Percentiles rank a stretch among this genome's conserved stretches.
Evolutionary conservation across 2,113 vertebrate genomes (phyloP).

Genomic region (Pseudolaguvia tuberculata): DNA sequence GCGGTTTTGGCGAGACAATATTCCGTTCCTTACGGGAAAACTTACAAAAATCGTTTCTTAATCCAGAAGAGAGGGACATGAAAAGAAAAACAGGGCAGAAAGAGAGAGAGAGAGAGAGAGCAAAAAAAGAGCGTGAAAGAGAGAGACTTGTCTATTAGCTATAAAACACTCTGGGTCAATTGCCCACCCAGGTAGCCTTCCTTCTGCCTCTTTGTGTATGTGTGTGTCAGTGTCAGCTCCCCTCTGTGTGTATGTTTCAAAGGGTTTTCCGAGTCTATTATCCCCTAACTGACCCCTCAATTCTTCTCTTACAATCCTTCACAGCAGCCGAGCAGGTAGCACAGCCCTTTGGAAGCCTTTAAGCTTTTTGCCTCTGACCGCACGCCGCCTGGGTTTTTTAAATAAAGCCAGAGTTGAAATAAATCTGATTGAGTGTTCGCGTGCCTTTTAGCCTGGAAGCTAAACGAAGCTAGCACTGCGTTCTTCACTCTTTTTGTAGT

Average conservation of each 20-base stretch:
- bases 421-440: not conserved
- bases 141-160: conserved; percentile 8
- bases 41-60: conserved; percentile 22
- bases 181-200: conserved; percentile 35
- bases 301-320: conserved; percentile 42
- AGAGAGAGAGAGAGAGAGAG: not conserved
- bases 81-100: not conserved
- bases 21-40: conserved; percentile 10
- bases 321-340: conserved; percentile 40
- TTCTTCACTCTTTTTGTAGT: not conserved
- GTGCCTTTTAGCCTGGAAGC: not conserved
- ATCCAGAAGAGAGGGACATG: not conserved
- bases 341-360: conserved; percentile 13
- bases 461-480: not conserved
- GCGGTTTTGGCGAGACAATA: conserved; percentile 1
- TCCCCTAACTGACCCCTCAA: conserved; percentile 44
- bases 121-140: not conserved
- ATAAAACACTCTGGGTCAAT: conserved; percentile 20
- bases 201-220: conserved; percentile 2
- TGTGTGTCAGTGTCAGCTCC: conserved; percentile 15
- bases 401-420: conserved; percentile 32
- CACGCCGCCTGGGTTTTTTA: not conserved
- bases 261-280: conserved; percentile 25
- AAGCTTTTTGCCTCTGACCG: conserved; percentile 2
- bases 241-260: conserved; percentile 23